phyloP scores from a whole-genome alignment of 2,113 vertebrate species.

The Megaptera novaeangliae region DNA sequence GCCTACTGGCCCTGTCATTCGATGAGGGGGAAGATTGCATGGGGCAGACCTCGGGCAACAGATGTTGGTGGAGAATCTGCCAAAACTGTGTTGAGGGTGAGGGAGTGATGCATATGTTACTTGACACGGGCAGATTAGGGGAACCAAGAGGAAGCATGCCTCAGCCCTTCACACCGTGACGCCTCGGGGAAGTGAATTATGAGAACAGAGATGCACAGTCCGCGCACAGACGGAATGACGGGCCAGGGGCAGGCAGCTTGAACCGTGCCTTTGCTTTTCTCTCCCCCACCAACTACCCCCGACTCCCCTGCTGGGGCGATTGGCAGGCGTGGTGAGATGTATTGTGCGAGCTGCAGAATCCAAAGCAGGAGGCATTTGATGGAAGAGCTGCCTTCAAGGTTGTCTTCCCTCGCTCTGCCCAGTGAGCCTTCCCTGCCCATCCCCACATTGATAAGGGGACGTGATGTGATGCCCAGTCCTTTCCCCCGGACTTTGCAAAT shows the following conservation, averaged over 20 bases:
- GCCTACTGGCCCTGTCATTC: slow-evolving; percentile 27
- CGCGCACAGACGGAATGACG: background rate
- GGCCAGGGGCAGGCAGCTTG: slow-evolving; percentile 15
- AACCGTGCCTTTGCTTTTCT: background rate
- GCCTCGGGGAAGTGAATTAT: slow-evolving; percentile 46
- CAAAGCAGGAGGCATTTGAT: background rate
- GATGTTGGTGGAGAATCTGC: slow-evolving; percentile 42
- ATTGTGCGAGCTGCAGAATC: slow-evolving; percentile 2
- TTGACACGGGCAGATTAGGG: slow-evolving; percentile 44
- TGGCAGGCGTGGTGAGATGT: slow-evolving; percentile 53
- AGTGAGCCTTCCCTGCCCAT: background rate
- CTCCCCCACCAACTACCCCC: background rate
- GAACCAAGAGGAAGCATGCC: slow-evolving; percentile 54
- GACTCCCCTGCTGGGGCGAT: background rate
- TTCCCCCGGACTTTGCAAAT: slow-evolving; percentile 11
- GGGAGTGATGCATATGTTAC: slow-evolving; percentile 39
- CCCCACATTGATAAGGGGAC: background rate
- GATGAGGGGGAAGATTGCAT: slow-evolving; percentile 39
- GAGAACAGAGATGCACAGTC: background rate
- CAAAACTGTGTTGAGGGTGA: background rate
- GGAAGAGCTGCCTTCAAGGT: background rate
- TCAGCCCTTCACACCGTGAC: slow-evolving; percentile 21
- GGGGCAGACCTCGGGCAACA: slow-evolving; percentile 45
- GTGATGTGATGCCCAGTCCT: background rate
- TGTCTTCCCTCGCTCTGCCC: background rate